These are phyloP conservation scores for Synanthedon vespiformis DNA, from an alignment of 2,888 invertebrate genomes.

Conservation along the genomic window DNA sequence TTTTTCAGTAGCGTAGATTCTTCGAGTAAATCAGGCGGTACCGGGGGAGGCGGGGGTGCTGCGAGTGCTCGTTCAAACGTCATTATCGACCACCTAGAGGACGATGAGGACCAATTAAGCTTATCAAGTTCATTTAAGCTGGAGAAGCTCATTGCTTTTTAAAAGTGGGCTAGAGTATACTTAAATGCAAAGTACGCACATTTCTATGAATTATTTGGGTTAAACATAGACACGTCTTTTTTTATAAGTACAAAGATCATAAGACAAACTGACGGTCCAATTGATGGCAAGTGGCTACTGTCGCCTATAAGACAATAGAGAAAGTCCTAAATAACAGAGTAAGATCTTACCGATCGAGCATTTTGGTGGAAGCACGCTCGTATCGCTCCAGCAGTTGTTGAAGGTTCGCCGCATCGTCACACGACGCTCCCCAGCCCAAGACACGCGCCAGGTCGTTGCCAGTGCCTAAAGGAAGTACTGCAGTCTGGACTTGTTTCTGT, in stretches of 20 bases:
- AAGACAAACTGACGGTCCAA: too few species aligned
- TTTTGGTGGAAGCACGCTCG: slow-evolving; percentile 97
- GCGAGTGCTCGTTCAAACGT: slow-evolving; percentile 84
- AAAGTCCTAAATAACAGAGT: neutral
- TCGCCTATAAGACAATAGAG: too few species aligned
- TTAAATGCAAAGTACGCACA: too few species aligned
- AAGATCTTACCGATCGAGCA: slow-evolving; percentile 86
- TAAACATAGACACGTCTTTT: too few species aligned
- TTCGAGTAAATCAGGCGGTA: slow-evolving; percentile 51
- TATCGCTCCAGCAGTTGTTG: slow-evolving; percentile 93
- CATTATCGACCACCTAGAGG: slow-evolving; percentile 90
- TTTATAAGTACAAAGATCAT: too few species aligned
- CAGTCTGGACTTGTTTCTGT: slow-evolving; percentile 93
- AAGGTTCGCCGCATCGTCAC: slow-evolving; percentile 94
- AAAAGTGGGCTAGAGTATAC: too few species aligned
- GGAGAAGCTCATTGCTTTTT: too few species aligned
- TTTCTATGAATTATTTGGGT: too few species aligned
- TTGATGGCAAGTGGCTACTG: too few species aligned
- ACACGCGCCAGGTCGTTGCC: slow-evolving; percentile 97
- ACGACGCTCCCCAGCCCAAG: slow-evolving; percentile 95
- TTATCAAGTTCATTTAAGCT: too few species aligned
- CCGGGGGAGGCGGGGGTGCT: slow-evolving; percentile 70
- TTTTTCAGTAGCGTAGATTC: slow-evolving; percentile 80
- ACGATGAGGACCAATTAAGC: too few species aligned
- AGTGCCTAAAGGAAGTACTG: slow-evolving; percentile 94